Evolutionary conservation across 2,888 invertebrate genomes (phyloP).

Genomic region (Dinocampus coccinellae): DNA sequence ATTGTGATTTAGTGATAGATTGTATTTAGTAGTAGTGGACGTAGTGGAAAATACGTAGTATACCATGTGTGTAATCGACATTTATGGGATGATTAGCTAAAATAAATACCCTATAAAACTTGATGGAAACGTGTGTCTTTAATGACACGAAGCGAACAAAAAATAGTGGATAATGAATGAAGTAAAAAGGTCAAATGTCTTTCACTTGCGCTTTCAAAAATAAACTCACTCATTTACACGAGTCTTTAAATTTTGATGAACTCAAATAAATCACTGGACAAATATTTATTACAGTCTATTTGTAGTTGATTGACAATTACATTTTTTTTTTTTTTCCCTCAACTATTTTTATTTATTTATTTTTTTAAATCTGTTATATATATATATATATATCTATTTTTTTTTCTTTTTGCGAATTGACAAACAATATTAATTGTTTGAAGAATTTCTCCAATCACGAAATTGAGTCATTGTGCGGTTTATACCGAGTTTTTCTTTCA

Average conservation of each 20-base stretch:
- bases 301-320: neutral
- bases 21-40: too few species aligned
- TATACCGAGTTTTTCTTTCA: neutral
- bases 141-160: conserved; percentile 14
- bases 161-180: neutral
- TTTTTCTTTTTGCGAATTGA: too few species aligned
- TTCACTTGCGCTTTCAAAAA: conserved; percentile 1
- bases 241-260: neutral
- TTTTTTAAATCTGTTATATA: too few species aligned
- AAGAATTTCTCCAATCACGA: neutral
- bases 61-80: too few species aligned
- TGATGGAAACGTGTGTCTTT: conserved; percentile 28
- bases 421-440: too few species aligned
- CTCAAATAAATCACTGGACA: neutral
- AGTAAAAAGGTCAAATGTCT: neutral
- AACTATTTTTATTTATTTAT: neutral
- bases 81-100: conserved; percentile 38
- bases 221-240: neutral
- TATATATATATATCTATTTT: too few species aligned
- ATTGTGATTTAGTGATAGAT: neutral
- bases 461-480: neutral
- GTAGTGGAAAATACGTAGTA: too few species aligned
- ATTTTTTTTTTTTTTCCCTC: neutral
- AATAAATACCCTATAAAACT: conserved; percentile 43
- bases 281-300: neutral